phyloP scores from a whole-genome alignment of 2,888 invertebrate species.

The Zaprionus lineosus region DNA sequence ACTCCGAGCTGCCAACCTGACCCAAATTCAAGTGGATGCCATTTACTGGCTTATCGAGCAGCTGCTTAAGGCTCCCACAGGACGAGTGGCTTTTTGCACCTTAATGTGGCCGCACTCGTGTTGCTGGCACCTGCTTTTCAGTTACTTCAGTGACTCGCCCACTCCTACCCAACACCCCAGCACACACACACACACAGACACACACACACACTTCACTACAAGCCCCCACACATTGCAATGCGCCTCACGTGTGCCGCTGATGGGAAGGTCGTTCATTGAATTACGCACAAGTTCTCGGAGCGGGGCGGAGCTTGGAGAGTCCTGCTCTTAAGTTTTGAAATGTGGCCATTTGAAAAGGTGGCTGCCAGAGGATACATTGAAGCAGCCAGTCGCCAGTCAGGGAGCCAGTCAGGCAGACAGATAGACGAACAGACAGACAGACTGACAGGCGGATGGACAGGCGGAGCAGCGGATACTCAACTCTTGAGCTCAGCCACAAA shows the following conservation, averaged over 20 bases:
- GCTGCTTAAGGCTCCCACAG: slow-evolving; percentile 31
- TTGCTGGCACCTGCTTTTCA: slow-evolving; percentile 39
- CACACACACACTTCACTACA: slow-evolving; percentile 10
- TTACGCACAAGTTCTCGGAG: slow-evolving; percentile 56
- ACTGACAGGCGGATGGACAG: not conserved
- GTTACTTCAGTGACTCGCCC: too few relatives aligned
- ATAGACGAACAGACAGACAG: not conserved
- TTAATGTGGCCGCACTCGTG: slow-evolving; percentile 63
- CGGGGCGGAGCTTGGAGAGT: slow-evolving; percentile 34
- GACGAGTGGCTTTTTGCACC: slow-evolving; percentile 40
- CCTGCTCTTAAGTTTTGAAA: slow-evolving; percentile 44
- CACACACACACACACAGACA: slow-evolving; percentile 15
- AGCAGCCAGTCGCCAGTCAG: too few relatives aligned
- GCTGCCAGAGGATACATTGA: slow-evolving; percentile 48
- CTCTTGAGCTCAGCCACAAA: slow-evolving; percentile 31
- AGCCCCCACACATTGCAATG: slow-evolving; percentile 23
- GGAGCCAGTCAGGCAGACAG: too few relatives aligned
- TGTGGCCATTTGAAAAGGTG: slow-evolving; percentile 56
- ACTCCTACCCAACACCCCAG: too few relatives aligned
- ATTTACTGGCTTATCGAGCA: slow-evolving; percentile 51
- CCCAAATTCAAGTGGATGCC: slow-evolving; percentile 46
- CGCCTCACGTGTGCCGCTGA: slow-evolving; percentile 65
- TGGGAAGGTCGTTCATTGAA: slow-evolving; percentile 69
- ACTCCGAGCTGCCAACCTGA: slow-evolving; percentile 31
- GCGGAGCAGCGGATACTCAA: slow-evolving; percentile 7